phyloP scores from a whole-genome alignment of 2,113 vertebrate genomes.

The Zapus hudsonius region DNA sequence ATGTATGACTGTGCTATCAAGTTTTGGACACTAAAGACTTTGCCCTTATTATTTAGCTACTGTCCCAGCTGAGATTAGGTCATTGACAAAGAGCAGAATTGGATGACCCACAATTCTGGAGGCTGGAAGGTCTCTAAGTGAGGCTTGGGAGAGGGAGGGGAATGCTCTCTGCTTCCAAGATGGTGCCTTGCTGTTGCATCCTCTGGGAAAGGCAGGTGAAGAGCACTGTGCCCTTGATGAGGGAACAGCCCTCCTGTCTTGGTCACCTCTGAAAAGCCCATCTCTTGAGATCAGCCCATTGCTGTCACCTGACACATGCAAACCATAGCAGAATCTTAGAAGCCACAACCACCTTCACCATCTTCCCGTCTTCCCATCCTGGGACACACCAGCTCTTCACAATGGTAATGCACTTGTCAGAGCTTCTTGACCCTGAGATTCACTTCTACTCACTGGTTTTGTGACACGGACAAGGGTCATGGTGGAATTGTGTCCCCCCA shows the following conservation, averaged over 20 bases:
- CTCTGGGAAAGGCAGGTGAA: background rate
- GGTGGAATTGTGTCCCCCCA: background rate
- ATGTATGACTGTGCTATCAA: background rate
- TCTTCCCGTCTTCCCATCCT: too few species aligned
- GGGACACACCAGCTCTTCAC: background rate
- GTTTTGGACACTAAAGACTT: background rate
- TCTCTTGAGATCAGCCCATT: background rate
- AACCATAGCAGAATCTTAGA: too few species aligned
- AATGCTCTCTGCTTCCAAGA: background rate
- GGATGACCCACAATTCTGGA: background rate
- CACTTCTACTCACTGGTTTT: background rate
- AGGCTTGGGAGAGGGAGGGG: background rate
- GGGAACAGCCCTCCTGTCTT: background rate
- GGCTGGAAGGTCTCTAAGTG: background rate
- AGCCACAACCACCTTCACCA: background rate
- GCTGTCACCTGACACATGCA: background rate
- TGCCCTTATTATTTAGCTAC: background rate
- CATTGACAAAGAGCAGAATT: background rate
- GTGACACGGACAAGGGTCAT: background rate
- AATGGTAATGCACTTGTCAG: background rate
- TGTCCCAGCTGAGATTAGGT: background rate
- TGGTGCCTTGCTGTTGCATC: background rate
- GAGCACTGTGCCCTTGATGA: background rate
- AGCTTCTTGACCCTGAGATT: background rate
- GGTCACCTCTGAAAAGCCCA: background rate